These are phyloP conservation scores for Polydrusus cervinus DNA, from an alignment of 2,888 invertebrate genomes.

Conservation along the genomic window DNA sequence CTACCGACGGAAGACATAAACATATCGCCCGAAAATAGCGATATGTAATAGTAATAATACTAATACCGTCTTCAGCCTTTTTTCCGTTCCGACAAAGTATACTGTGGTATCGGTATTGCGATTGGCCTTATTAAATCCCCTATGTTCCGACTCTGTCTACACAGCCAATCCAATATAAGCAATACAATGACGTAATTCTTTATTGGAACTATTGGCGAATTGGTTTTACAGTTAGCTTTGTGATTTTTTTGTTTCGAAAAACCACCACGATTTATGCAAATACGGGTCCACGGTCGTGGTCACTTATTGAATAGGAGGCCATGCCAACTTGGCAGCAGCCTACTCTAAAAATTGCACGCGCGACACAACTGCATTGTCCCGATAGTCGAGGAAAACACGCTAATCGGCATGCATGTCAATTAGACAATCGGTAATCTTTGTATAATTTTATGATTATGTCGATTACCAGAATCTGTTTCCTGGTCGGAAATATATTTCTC, in stretches of 20 bases:
- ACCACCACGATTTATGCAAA: constrained; percentile 52
- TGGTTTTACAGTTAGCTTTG: constrained; percentile 48
- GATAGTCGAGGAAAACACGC: constrained; percentile 44
- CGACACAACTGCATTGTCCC: constrained; percentile 50
- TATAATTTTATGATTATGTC: constrained; percentile 45
- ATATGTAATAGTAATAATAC: no score
- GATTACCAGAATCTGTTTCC: background rate
- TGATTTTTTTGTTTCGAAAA: constrained; percentile 43
- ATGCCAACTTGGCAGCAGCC: constrained; percentile 45
- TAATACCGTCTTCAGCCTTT: no score
- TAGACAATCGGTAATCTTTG: constrained; percentile 34
- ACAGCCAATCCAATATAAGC: constrained; percentile 10
- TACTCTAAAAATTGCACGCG: constrained; percentile 48
- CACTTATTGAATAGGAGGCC: constrained; percentile 53
- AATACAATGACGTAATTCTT: constrained; percentile 38
- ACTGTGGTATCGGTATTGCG: background rate
- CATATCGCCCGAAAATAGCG: no score
- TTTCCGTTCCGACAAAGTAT: no score
- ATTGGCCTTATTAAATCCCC: background rate
- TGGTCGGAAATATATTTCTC: background rate
- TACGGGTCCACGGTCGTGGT: constrained; percentile 38
- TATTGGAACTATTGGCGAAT: constrained; percentile 42
- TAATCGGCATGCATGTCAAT: constrained; percentile 53
- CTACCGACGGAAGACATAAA: no score
- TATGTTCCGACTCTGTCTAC: background rate